Evolutionary conservation across 2,113 vertebrate species (phyloP).

Genomic region (Brienomyrus longianalis): DNA sequence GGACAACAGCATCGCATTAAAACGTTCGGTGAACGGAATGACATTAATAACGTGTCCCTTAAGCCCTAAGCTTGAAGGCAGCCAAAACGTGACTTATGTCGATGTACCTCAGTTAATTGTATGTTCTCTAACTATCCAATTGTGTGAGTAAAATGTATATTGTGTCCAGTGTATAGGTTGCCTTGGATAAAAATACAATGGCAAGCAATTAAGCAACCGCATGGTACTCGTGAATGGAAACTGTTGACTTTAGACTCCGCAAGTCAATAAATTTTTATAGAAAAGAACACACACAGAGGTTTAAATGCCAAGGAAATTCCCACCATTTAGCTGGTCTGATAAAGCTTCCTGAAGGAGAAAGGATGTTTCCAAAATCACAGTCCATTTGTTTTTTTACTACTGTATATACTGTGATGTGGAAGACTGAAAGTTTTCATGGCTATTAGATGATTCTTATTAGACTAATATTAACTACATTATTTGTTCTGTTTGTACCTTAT

Average conservation of each 20-base stretch:
- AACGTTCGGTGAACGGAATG: neutral
- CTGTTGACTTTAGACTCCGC: neutral
- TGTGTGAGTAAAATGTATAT: neutral
- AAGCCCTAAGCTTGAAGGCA: neutral
- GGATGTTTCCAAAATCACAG: neutral
- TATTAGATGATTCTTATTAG: neutral
- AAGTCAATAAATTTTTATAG: neutral
- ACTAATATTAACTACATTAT: neutral
- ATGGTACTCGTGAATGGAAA: neutral
- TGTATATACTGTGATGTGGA: neutral
- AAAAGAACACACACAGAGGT: neutral
- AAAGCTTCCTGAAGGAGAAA: neutral
- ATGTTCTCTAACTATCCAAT: neutral
- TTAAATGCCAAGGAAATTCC: neutral
- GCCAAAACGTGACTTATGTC: neutral
- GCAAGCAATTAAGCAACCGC: neutral
- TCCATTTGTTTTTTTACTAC: neutral
- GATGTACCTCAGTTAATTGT: neutral
- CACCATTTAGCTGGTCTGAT: neutral
- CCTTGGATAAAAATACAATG: neutral
- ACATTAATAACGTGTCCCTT: neutral
- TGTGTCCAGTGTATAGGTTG: neutral
- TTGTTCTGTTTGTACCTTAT: neutral
- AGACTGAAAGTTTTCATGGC: neutral
- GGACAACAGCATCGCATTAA: neutral